Evolutionary conservation across 2,797 vertebrate species (phyloP), one percentile per base, ranked within the genome.

Genomic region (Luscinia megarhynchos): DNA sequence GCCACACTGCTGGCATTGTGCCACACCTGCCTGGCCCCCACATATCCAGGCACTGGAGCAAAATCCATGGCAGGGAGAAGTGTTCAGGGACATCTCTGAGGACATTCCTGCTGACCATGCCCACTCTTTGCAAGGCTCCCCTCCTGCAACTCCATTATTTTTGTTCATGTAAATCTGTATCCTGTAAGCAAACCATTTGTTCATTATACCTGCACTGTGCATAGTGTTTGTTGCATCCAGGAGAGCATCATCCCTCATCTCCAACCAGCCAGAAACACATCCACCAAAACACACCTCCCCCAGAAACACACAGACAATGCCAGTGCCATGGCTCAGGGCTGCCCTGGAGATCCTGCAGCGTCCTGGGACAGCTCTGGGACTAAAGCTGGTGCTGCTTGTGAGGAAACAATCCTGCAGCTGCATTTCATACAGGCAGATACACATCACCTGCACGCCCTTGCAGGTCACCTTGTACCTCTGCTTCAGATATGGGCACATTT

Each of bases 321-420:
- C 58, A 78, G 0, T 1, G 1, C 8, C 75, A 8, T 0, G 22
- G 46, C 87, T 41, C 53, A 50, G 63, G 67, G 7, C 41, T 6
- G 4, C 14, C 0, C 0, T 24, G 1, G 5, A 2, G 32, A 9
- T 63, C 75, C 84, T 83, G 32, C 32, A 54, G 30, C 0, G 66
- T 5, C 70, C 16, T 1, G 15, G 72, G n/a, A 18, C 53, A 48
- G 23, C 54, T n/a, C 72, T 54, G 79, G 54, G 26, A 32, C 59
- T 64, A 3, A 41, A 46, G 41, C 0, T 45, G 53, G 20, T 40
- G 72, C 55, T 3, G 1, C 30, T 10, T 24, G 54, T 32, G 57
- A 64, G 81, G 46, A 36, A 43, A 57, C 10, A 22, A 24, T 6
- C 50, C 84, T 68, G 40, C 53, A 66, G 81, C 62, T 72, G 75